Conservation (phyloP, 2,888 invertebrate species). For the Ditula angustiorana region DNA sequence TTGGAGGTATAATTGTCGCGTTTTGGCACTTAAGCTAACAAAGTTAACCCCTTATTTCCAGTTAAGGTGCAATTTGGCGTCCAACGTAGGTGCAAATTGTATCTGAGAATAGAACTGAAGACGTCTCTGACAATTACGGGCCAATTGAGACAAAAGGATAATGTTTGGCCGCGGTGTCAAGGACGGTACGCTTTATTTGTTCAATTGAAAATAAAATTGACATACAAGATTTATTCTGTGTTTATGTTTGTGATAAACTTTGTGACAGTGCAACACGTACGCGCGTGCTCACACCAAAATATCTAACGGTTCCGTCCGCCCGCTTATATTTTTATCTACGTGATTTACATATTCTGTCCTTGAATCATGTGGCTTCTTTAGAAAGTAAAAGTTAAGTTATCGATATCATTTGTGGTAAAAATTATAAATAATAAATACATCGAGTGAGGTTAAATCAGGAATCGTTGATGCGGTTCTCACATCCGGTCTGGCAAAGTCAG, state of each 20-base stretch:
- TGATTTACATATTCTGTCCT: background rate
- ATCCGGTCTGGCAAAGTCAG: background rate
- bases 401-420: background rate
- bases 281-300: background rate
- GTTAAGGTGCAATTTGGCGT: constrained; percentile 78
- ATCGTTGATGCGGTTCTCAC: constrained; percentile 6
- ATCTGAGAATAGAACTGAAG: constrained; percentile 79
- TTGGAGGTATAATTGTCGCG: background rate
- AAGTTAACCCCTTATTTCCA: constrained; percentile 52
- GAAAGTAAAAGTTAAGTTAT: too few species aligned
- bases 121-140: constrained; percentile 78
- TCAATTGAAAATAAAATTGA: constrained; percentile 78
- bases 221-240: constrained; percentile 67
- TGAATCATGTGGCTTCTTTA: background rate
- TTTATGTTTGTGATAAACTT: constrained; percentile 41
- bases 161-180: constrained; percentile 81
- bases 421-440: background rate
- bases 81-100: constrained; percentile 77
- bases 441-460: constrained; percentile 20
- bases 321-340: background rate
- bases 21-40: constrained; percentile 43
- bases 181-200: constrained; percentile 67
- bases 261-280: background rate
- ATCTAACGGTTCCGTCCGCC: background rate
- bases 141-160: constrained; percentile 85